Base-by-base conservation (phyloP, 2,888 invertebrate genomes). In the Sinhomidia bicolor region DNA sequence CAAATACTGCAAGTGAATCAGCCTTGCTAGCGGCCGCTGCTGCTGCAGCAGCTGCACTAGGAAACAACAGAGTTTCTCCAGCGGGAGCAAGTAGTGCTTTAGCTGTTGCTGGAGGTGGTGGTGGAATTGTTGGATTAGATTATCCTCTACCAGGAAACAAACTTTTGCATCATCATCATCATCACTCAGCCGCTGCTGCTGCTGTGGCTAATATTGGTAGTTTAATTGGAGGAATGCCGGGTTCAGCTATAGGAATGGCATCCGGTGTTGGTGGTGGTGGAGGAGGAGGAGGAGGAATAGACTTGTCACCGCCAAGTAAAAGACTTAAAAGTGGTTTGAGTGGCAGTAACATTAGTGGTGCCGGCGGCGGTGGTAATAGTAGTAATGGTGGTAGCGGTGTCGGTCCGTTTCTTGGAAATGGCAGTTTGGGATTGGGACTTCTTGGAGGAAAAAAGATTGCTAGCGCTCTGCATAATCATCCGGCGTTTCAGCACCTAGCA, bases 271-370 rank as follows among this genome's bases (percentile, higher is more conserved):
- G 51, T 36, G 68, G n/a, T 2, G 41, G 12, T 60, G 60, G 60
- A 4, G 60, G 60, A 23, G 47, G 47, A 14, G 47, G 78, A 44
- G 81, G 85, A 80, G 90, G 92, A 44, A 92, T 92, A 87, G 92
- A 92, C 88, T 86, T 92, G 83, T 90, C 89, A 85, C 92, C 86
- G 44, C 90, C 87, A 4, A 86, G 89, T 60, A 91, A 91, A 60
- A 71, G 90, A 60, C 83, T 91, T 57, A 91, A 91, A 89, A 68
- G 57, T 60, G 89, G 89, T 44, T 81, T 79, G 80, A 78, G 20
- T 44, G 51, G 47, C 74, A 74, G 74, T 47, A 74, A 74, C 47
- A 74, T 74, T 47, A 74, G 74, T 74, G 71, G 36, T 57, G 68
- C 51, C 23, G 57, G 51, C 68, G 23, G 51, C 51, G 17, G n/a